Evolutionary conservation across 2,888 invertebrate genomes (phyloP).

Genomic region (Polia nebulosa): DNA sequence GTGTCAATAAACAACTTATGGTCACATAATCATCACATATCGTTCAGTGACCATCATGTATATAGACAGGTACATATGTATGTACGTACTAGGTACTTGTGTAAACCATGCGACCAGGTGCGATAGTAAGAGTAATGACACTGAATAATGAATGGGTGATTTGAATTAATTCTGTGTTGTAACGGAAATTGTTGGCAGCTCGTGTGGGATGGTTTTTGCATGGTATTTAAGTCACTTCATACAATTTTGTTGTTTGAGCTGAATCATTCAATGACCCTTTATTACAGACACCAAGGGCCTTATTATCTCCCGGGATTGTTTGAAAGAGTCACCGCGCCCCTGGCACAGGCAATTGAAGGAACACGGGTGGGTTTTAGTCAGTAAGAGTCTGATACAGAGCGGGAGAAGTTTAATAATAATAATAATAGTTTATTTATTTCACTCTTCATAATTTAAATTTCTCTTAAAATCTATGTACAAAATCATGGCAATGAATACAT

Average conservation of each 20-base stretch:
- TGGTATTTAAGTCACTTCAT: slow-evolving; percentile 16
- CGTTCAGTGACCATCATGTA: slow-evolving; percentile 72
- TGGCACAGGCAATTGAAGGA: too few species aligned
- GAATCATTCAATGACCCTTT: neutral
- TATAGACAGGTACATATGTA: slow-evolving; percentile 15
- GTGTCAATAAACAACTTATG: slow-evolving; percentile 45
- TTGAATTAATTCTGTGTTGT: slow-evolving; percentile 53
- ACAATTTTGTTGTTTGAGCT: neutral
- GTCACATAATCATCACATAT: slow-evolving; percentile 60
- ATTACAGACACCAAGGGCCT: neutral
- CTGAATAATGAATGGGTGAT: slow-evolving; percentile 54
- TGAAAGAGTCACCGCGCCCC: too few species aligned
- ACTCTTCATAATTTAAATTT: too few species aligned
- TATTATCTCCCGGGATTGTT: too few species aligned
- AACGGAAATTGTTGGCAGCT: slow-evolving; percentile 54
- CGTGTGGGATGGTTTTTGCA: slow-evolving; percentile 35
- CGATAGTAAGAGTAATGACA: slow-evolving; percentile 55
- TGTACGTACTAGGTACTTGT: slow-evolving; percentile 28
- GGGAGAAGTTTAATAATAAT: too few species aligned
- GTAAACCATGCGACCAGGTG: slow-evolving; percentile 54
- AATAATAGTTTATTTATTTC: too few species aligned
- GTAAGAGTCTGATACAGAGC: too few species aligned
- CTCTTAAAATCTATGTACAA: too few species aligned
- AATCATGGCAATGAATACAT: too few species aligned
- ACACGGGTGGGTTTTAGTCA: too few species aligned